Base-by-base conservation (phyloP, 2,888 invertebrate genomes). In the Tetrapedia diversipes region DNA sequence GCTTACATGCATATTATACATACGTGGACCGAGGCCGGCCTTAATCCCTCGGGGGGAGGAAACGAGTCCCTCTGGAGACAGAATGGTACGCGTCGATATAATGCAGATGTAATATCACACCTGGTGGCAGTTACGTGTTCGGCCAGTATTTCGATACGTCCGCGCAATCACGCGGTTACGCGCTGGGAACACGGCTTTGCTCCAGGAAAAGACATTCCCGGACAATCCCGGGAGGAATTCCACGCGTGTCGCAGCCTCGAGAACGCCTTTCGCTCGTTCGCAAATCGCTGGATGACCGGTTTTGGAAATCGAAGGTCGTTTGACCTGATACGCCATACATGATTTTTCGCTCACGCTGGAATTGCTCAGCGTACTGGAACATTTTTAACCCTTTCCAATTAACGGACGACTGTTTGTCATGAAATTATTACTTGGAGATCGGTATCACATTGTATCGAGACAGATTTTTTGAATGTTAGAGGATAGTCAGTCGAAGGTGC, bases 81-180 rank as follows among this genome's bases (percentile, higher is more conserved):
- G 65, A 60, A 77, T 63, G 69, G 64, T 37, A 64, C 22, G 60
- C 68, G 45, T 74, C 80, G 77, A 66, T 73, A 54, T 78, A 79
- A 72, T 63, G 66, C 75, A 75, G 79, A 76, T 81, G 81, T 81
- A 81, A 81, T 81, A 73, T 80, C 81, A 81, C 72, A 80, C 74
- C 72, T 29, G 19, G 61, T 41, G 51, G 56, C 53, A 75, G 79
- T 72, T 79, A 79, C 68, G 77, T 68, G 22, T n/a, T 61, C 57
- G 6, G 22, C 27, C 4, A 47, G 73, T 73, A 77, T 73, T 66
- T 39, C 68, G 79, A 73, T 79, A 79, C 73, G 65, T 64, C 24
- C 68, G 61, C 57, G 77, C 77, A 77, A 77, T 77, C 77, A 77
- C 77, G 77, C 79, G 64, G 68, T 79, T 68, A 68, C 68, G 79